phyloP scores from a whole-genome alignment of 2,888 invertebrate genomes.

The Eremobia ochroleuca region DNA sequence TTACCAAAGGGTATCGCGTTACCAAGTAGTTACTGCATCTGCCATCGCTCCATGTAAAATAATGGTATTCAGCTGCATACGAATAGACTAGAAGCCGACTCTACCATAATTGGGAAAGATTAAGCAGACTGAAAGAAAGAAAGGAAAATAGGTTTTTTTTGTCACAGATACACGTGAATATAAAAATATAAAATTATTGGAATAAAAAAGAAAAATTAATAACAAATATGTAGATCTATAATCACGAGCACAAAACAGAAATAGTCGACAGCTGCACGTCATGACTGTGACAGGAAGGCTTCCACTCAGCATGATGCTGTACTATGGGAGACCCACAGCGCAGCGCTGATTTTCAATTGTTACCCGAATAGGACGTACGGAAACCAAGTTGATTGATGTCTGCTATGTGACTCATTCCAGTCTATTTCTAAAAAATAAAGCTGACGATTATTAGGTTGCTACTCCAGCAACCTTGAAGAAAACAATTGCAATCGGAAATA shows the following conservation, averaged over 20 bases:
- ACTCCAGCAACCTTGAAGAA: background rate
- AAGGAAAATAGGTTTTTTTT: too few species aligned
- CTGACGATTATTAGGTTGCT: background rate
- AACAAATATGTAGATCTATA: too few species aligned
- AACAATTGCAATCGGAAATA: constrained; percentile 1
- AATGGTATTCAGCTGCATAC: background rate
- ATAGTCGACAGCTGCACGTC: too few species aligned
- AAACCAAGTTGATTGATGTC: background rate
- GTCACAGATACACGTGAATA: too few species aligned
- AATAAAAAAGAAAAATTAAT: too few species aligned
- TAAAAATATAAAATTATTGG: too few species aligned
- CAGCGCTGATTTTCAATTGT: too few species aligned
- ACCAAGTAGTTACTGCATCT: background rate
- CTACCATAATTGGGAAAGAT: background rate
- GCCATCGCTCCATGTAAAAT: background rate
- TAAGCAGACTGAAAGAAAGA: background rate
- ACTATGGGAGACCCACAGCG: too few species aligned
- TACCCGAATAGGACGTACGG: too few species aligned
- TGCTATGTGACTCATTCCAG: background rate
- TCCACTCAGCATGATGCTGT: too few species aligned
- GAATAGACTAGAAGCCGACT: background rate
- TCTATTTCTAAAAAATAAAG: background rate
- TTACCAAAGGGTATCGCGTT: background rate
- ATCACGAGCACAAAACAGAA: too few species aligned
- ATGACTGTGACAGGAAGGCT: too few species aligned